Conservation (phyloP, 2,113 vertebrate genomes). For the Murina feae region DNA sequence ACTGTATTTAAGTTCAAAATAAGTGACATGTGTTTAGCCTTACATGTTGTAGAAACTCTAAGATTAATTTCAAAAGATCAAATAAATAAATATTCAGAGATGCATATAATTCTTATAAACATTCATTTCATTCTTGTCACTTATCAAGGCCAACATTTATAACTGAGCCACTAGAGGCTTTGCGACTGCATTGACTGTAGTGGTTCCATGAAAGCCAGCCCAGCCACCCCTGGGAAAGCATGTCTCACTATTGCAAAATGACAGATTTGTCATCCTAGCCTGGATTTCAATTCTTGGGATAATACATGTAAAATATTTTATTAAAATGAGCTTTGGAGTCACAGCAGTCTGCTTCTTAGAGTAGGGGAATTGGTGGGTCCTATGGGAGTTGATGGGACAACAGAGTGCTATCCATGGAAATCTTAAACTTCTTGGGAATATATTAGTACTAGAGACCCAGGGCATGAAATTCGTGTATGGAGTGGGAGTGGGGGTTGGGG, state of each 20-base stretch:
- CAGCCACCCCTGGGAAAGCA: background rate
- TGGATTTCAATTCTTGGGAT: background rate
- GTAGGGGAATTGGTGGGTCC: background rate
- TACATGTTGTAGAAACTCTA: slow-evolving; percentile 54
- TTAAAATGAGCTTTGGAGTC: background rate
- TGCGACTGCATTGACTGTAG: background rate
- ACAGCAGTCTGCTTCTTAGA: background rate
- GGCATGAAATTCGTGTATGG: no score
- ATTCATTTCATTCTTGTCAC: slow-evolving; percentile 15
- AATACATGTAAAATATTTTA: background rate
- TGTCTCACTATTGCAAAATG: background rate
- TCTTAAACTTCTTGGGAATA: background rate
- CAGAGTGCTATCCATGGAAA: background rate
- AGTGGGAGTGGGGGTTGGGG: no score
- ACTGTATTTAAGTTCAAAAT: slow-evolving; percentile 58
- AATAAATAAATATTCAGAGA: slow-evolving; percentile 57
- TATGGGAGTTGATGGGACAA: background rate
- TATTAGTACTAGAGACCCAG: no score
- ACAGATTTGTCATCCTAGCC: background rate
- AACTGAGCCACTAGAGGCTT: background rate
- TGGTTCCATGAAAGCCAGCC: background rate
- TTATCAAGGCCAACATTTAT: slow-evolving; percentile 33
- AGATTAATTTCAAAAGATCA: slow-evolving; percentile 66
- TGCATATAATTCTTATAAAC: slow-evolving; percentile 34
- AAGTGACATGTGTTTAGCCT: slow-evolving; percentile 61